phyloP scores from a whole-genome alignment of 2,797 vertebrate species.

The Setipinna tenuifilis region DNA sequence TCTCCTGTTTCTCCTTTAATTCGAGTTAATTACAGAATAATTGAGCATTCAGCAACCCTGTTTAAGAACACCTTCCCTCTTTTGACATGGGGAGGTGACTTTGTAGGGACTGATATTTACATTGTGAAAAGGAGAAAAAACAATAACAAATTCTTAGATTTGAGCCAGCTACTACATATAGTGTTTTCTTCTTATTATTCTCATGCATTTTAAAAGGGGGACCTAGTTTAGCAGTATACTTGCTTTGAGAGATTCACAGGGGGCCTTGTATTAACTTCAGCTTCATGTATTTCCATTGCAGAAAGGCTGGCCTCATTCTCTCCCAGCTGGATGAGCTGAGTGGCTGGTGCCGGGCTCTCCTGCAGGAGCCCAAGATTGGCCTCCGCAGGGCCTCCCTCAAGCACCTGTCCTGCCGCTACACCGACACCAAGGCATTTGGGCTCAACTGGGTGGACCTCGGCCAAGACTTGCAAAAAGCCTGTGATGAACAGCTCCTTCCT shows the following conservation, averaged over 20 bases:
- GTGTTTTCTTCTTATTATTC: neutral
- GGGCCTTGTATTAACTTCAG: neutral
- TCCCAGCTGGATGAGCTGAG: constrained; percentile 92
- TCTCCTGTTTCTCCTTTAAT: constrained; percentile 28
- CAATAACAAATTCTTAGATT: neutral
- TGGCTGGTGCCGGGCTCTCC: constrained; percentile 90
- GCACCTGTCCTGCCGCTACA: constrained; percentile 95
- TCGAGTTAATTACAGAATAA: neutral
- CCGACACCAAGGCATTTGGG: constrained; percentile 92
- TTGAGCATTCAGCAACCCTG: constrained; percentile 1
- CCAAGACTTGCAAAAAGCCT: constrained; percentile 92
- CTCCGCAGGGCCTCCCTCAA: constrained; percentile 89
- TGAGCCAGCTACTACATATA: neutral
- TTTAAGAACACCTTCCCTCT: constrained; percentile 3
- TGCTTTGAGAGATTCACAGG: neutral
- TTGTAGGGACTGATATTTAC: neutral
- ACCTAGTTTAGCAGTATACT: neutral
- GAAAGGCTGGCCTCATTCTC: constrained; percentile 95
- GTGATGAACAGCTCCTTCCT: constrained; percentile 90
- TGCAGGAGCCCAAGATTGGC: constrained; percentile 93
- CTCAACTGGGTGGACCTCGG: constrained; percentile 91
- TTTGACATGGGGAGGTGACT: constrained; percentile 2
- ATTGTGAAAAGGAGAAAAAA: neutral
- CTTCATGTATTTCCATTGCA: constrained; percentile 60
- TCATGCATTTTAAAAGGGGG: neutral